Base-by-base conservation (phyloP, 2,113 vertebrate genomes). In the Gasterosteus nipponicus region DNA sequence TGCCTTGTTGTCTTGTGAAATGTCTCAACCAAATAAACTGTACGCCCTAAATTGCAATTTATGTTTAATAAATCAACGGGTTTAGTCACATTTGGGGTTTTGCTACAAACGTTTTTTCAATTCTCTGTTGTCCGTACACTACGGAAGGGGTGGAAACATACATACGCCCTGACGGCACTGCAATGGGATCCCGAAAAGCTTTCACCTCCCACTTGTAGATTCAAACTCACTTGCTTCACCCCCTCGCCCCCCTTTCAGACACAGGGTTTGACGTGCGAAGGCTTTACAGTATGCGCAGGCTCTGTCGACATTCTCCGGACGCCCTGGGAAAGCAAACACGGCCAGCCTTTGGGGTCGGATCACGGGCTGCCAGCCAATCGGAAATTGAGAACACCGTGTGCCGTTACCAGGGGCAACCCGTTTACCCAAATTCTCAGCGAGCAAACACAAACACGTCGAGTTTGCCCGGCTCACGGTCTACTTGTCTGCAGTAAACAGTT, bases 351-450 rank as follows among this genome's bases (percentile, higher is more conserved):
- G 35, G 68, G 85, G 79, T 77, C 56, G 54, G 72, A 84, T 84
- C 71, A 72, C 35, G 88, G 69, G 79, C 88, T 81, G 80, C 82
- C 82, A 86, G 83, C 91, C 88, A 91, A 91, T 91, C 89, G 83
- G 70, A 86, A 26, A 87, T 83, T 63, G 87, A 87, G 86, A 78
- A 90, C 88, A 80, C 59, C 8, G 15, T 87, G 85, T 89, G 82
- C 88, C 85, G 91, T 92, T 91, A 85, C 91, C 76, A 91, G 81
- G 89, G 88, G 88, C 81, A 90, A 91, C 88, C 86, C 85, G 89
- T 89, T 91, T 91, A 89, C 84, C 90, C 87, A 90, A 89, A 92
- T 88, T 89, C 84, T 83, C 64, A 76, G 86, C 69, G 73, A 84
- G 79, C 69, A 91, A 90, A 89, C 77, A 80, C 73, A 84, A 75